phyloP scores from a whole-genome alignment of 1,140 invertebrate species.

The Drosophila takahashii region DNA sequence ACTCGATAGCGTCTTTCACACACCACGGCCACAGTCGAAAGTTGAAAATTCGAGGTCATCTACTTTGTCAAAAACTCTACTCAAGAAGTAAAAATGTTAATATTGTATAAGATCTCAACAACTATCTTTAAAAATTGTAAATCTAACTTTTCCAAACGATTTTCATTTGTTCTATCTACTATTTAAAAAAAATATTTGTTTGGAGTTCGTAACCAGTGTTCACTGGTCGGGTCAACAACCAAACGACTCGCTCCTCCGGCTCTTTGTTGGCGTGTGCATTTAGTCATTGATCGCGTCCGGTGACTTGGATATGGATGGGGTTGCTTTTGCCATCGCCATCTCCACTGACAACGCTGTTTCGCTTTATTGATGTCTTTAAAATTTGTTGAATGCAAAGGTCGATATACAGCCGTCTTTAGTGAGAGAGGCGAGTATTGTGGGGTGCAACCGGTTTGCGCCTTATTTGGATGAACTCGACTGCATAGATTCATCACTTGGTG shows the following conservation, averaged over 20 bases:
- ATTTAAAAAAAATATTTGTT: conserved; percentile 12
- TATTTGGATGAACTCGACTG: conserved; percentile 29
- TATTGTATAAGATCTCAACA: no score
- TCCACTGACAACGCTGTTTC: conserved; percentile 31
- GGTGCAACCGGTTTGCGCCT: conserved; percentile 56
- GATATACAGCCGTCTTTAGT: conserved; percentile 43
- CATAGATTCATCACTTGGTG: conserved; percentile 19
- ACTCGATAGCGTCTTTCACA: conserved; percentile 49
- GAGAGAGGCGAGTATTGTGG: conserved; percentile 3
- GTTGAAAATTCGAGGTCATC: background rate
- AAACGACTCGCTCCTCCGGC: conserved; percentile 49
- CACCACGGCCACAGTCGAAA: background rate
- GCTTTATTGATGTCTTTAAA: conserved; percentile 76
- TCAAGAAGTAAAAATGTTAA: no score
- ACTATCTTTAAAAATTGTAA: no score
- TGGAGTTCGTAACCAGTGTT: conserved; percentile 32
- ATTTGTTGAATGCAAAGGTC: conserved; percentile 66
- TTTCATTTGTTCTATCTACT: no score
- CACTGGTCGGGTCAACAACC: conserved; percentile 68
- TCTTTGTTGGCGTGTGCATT: conserved; percentile 36
- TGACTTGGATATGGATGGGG: conserved; percentile 39
- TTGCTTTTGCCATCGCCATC: conserved; percentile 20
- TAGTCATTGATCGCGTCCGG: conserved; percentile 74
- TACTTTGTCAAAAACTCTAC: background rate
- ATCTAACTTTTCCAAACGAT: no score